Evolutionary conservation across 2,113 vertebrate species (phyloP).

Genomic region (Orientallactaga bullata): DNA sequence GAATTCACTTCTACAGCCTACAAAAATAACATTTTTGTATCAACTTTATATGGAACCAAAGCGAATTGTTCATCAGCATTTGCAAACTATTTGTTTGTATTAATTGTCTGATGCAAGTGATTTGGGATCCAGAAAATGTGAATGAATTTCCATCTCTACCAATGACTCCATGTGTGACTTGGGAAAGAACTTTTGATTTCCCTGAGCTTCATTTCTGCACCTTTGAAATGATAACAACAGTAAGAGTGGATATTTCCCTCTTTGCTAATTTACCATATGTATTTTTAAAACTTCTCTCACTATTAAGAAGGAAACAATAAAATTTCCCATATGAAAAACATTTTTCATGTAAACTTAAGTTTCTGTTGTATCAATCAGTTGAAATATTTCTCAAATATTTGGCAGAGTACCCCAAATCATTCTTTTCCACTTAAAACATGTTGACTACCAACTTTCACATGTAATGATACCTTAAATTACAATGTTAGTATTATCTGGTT

Average conservation of each 20-base stretch:
- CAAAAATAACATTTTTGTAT: conserved; percentile 69
- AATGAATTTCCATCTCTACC: conserved; percentile 54
- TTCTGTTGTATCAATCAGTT: background rate
- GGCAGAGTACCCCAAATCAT: background rate
- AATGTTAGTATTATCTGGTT: background rate
- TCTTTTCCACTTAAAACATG: conserved; percentile 12
- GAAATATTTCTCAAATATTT: conserved; percentile 28
- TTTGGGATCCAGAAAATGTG: conserved; percentile 57
- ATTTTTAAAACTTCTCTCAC: background rate
- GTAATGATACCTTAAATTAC: background rate
- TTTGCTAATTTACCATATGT: background rate
- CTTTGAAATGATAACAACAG: conserved; percentile 50
- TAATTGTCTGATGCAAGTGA: conserved; percentile 65
- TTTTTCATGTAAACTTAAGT: background rate
- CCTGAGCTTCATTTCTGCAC: background rate
- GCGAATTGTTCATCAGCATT: conserved; percentile 76
- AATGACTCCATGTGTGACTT: conserved; percentile 1
- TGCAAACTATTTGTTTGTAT: conserved; percentile 74
- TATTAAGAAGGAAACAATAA: background rate
- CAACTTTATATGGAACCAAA: conserved; percentile 67
- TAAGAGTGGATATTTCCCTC: background rate
- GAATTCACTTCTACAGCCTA: conserved; percentile 65
- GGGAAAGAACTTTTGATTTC: conserved; percentile 27
- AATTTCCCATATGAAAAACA: conserved; percentile 3
- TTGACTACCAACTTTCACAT: background rate